Percentiles rank a stretch among this genome's conserved stretches.
Conservation (phyloP, 2,888 invertebrate genomes). For the Noctua janthina region DNA sequence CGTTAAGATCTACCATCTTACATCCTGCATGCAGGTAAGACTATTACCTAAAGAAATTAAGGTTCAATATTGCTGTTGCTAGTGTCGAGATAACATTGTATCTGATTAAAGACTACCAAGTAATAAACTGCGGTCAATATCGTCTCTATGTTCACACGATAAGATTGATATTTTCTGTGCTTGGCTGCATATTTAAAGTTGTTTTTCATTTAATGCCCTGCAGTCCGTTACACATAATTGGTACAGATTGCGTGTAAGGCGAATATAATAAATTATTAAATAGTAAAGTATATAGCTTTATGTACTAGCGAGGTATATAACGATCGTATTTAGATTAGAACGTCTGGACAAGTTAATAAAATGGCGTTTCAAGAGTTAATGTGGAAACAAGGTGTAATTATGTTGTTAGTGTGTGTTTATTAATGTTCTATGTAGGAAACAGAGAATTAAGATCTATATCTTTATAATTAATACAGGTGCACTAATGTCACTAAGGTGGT, state of each 20-base stretch:
- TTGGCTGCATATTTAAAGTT: neutral
- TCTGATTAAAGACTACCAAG: constrained; percentile 29
- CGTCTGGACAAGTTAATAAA: constrained; percentile 48
- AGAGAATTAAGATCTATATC: neutral
- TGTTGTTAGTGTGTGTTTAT: neutral
- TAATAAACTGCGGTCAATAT: neutral
- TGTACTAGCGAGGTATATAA: constrained; percentile 8
- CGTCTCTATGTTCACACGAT: neutral
- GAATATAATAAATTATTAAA: constrained; percentile 58
- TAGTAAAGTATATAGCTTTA: constrained; percentile 23
- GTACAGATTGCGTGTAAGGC: constrained; percentile 55
- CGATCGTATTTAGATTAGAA: constrained; percentile 33
- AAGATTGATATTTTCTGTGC: constrained; percentile 3
- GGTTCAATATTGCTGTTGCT: neutral
- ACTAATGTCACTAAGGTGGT: too few species aligned
- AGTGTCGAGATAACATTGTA: constrained; percentile 6
- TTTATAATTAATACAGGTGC: too few species aligned
- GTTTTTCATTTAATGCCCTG: constrained; percentile 41
- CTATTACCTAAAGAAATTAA: rapidly evolving
- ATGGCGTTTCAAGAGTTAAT: constrained; percentile 33
- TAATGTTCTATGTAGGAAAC: neutral
- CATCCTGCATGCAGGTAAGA: neutral
- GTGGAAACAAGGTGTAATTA: constrained; percentile 9
- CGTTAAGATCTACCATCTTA: constrained; percentile 47
- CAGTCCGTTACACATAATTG: constrained; percentile 57